These are phyloP conservation scores for Clarias gariepinus DNA, from an alignment of 2,113 vertebrate genomes.

Conservation along the genomic window DNA sequence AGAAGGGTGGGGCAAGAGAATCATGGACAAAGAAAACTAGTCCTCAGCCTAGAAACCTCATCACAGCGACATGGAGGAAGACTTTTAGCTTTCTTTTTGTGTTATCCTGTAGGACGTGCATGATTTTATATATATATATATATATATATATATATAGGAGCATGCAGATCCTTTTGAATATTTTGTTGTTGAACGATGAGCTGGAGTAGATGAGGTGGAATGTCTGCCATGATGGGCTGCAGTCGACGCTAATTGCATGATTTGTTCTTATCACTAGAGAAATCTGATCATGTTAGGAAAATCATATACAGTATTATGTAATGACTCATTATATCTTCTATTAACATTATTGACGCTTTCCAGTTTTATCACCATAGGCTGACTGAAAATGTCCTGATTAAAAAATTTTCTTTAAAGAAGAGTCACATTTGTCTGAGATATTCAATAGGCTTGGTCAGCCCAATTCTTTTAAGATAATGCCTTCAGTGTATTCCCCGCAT, in stretches of 20 bases:
- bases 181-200: neutral
- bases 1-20: slow-evolving; percentile 68
- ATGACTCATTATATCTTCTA: neutral
- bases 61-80: neutral
- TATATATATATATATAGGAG: neutral
- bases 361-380: neutral
- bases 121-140: neutral
- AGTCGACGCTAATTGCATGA: neutral
- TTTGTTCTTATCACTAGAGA: neutral
- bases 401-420: neutral
- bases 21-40: slow-evolving; percentile 40
- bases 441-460: neutral
- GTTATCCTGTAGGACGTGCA: neutral
- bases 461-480: neutral
- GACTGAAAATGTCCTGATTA: neutral
- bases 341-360: neutral
- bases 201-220: neutral
- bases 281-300: neutral
- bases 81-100: neutral
- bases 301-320: neutral
- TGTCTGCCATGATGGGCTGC: neutral
- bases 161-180: neutral
- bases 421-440: neutral
- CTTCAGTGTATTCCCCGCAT: slow-evolving; percentile 8
- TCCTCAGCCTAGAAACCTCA: neutral